Evolutionary conservation across 37 sponge, comb jelly and placozoan species (phyloP).

Genomic region (Chondrosia reniformis): DNA sequence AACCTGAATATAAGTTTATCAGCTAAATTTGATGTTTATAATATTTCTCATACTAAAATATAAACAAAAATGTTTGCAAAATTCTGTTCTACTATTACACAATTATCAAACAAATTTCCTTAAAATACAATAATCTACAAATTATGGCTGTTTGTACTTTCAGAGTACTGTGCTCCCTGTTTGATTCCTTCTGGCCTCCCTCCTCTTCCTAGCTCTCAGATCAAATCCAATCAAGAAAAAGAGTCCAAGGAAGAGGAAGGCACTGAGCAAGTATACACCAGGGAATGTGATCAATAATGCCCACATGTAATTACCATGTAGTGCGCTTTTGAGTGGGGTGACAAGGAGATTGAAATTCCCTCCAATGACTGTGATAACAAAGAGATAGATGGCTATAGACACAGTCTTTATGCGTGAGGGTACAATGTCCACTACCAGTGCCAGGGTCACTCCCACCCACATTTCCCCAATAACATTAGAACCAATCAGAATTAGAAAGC

Average conservation of each 20-base stretch:
- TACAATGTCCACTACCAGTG: conserved; percentile 66
- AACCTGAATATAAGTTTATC: too few species aligned
- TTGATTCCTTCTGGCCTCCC: too few species aligned
- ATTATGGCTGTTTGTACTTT: too few species aligned
- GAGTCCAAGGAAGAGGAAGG: conserved; percentile 51
- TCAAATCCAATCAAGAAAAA: conserved; percentile 59
- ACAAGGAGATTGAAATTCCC: conserved; percentile 44
- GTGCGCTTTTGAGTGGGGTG: conserved; percentile 11
- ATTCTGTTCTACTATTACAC: too few species aligned
- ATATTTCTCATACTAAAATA: too few species aligned
- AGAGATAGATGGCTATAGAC: conserved; percentile 62
- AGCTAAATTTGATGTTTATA: too few species aligned
- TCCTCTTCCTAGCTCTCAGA: conserved; percentile 15
- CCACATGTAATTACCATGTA: neutral
- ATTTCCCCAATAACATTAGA: conserved; percentile 74
- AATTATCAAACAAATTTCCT: too few species aligned
- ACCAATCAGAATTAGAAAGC: conserved; percentile 65
- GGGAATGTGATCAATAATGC: conserved; percentile 69
- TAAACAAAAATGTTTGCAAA: too few species aligned
- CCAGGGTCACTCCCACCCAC: conserved; percentile 82
- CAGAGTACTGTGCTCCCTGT: neutral
- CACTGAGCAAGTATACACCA: conserved; percentile 49
- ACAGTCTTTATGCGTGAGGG: conserved; percentile 40
- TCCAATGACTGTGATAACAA: conserved; percentile 70
- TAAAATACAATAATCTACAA: too few species aligned